These are phyloP conservation scores for Ceratoteleas bidentatus DNA, from an alignment of 1,140 invertebrate genomes.

Conservation along the genomic window DNA sequence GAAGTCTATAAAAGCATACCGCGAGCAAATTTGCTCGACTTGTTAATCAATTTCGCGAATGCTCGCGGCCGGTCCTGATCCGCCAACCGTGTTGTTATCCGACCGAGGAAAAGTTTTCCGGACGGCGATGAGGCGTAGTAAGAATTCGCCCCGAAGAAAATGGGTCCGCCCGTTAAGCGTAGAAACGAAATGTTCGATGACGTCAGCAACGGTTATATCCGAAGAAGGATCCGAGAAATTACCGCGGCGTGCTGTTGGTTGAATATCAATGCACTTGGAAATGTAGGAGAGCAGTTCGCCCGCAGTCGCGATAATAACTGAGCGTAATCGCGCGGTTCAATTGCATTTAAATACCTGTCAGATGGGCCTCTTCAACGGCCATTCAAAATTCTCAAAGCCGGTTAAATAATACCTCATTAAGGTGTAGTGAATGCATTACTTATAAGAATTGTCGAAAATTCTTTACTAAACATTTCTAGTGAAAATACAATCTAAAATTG, in stretches of 20 bases:
- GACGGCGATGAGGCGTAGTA: too few relatives aligned
- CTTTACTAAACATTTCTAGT: too few relatives aligned
- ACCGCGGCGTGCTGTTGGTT: slow-evolving; percentile 71
- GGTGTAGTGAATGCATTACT: too few relatives aligned
- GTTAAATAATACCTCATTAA: slow-evolving; percentile 1
- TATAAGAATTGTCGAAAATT: too few relatives aligned
- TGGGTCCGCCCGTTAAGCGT: slow-evolving; percentile 26
- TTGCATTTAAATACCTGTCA: slow-evolving; percentile 63
- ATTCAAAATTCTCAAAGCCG: slow-evolving; percentile 2
- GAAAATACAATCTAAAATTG: too few relatives aligned
- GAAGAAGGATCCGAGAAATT: slow-evolving; percentile 65
- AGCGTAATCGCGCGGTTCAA: slow-evolving; percentile 69
- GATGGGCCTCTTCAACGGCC: slow-evolving; percentile 27
- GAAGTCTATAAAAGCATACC: too few relatives aligned
- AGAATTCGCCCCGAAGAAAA: slow-evolving; percentile 30
- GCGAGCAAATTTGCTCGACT: too few relatives aligned
- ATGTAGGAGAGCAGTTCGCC: slow-evolving; percentile 67
- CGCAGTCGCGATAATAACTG: slow-evolving; percentile 70
- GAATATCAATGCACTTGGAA: slow-evolving; percentile 74
- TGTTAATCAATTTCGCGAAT: too few relatives aligned
- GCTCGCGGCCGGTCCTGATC: too few relatives aligned
- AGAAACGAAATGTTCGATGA: slow-evolving; percentile 25
- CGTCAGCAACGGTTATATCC: slow-evolving; percentile 28
- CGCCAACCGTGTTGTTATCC: too few relatives aligned
- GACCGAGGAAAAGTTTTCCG: too few relatives aligned